These are phyloP conservation scores for Cantharis flavilabris DNA, from an alignment of 2,888 invertebrate species.

Conservation along the genomic window DNA sequence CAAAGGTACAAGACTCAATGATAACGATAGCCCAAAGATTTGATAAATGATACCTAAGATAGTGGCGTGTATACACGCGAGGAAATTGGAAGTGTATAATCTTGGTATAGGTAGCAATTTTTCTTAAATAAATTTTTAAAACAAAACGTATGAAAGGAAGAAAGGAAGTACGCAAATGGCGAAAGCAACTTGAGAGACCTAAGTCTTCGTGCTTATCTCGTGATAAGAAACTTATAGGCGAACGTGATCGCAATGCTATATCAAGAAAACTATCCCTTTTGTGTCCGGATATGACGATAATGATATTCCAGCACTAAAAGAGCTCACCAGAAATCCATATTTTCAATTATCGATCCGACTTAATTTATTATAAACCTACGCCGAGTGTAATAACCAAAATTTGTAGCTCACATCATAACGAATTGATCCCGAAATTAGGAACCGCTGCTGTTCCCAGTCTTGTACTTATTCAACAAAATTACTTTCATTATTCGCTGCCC, in stretches of 20 bases:
- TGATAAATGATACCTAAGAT: conserved; percentile 28
- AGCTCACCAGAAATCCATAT: conserved; percentile 21
- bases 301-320: conserved; percentile 24
- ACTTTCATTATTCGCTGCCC: conserved; percentile 4
- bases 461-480: conserved; percentile 5
- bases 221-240: conserved; percentile 28
- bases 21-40: conserved; percentile 25
- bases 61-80: conserved; percentile 15
- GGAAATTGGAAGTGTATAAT: not conserved
- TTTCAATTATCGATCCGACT: conserved; percentile 24
- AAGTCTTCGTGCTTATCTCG: conserved; percentile 26
- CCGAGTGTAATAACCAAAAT: conserved; percentile 10
- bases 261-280: conserved; percentile 24
- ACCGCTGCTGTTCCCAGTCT: conserved; percentile 4
- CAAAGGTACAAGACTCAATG: conserved; percentile 24
- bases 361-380: conserved; percentile 3
- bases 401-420: conserved; percentile 14
- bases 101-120: not conserved
- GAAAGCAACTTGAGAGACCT: conserved; percentile 24
- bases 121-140: not conserved
- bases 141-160: not conserved
- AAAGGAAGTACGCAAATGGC: conserved; percentile 20
- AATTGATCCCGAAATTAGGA: conserved; percentile 13
- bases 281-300: conserved; percentile 24
- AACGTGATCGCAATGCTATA: conserved; percentile 25